Conservation (phyloP, 2,113 vertebrate genomes). For the Equus przewalskii region DNA sequence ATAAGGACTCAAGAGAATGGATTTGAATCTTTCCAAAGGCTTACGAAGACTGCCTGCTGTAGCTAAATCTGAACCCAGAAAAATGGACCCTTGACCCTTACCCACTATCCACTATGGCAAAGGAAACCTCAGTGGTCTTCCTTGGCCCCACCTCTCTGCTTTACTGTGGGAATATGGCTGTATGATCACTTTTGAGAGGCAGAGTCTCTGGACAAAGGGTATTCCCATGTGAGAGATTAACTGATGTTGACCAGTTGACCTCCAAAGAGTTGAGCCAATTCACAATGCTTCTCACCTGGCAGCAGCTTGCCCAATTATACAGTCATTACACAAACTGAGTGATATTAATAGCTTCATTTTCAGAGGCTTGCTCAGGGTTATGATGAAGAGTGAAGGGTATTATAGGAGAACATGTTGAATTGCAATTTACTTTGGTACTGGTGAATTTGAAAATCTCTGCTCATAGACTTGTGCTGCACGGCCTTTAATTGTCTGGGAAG, state of each 20-base stretch:
- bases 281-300: background rate
- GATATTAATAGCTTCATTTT: background rate
- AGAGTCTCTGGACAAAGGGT: background rate
- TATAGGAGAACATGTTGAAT: background rate
- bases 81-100: background rate
- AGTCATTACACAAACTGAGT: background rate
- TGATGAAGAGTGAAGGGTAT: background rate
- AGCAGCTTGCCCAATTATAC: background rate
- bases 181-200: background rate
- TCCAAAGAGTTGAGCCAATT: background rate
- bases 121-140: background rate
- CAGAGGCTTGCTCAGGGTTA: background rate
- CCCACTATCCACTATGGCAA: background rate
- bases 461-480: background rate
- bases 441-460: background rate
- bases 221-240: background rate
- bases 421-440: background rate
- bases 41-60: background rate
- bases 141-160: background rate
- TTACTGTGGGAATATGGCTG: background rate
- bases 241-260: background rate
- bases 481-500: background rate
- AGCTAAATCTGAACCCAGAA: background rate
- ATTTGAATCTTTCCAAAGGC: constrained; percentile 22
- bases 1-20: background rate